Conservation (phyloP, 92 coral and sea anemone species). For the Paragorgia papillata region DNA sequence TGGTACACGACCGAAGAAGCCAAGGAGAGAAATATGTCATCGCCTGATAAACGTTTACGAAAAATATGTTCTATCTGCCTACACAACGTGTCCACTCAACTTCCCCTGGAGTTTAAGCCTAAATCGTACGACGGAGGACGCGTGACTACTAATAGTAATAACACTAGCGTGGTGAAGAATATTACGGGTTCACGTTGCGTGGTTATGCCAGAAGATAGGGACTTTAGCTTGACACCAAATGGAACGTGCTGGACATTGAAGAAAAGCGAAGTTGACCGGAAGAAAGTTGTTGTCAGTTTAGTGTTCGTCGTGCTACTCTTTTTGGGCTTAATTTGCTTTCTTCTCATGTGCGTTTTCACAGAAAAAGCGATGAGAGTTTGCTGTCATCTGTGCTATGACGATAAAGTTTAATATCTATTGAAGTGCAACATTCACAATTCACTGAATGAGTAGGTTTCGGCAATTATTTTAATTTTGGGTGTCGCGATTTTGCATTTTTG, state of each 20-base stretch:
- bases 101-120: too few relatives aligned
- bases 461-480: too few relatives aligned
- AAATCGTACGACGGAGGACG: too few relatives aligned
- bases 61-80: neutral
- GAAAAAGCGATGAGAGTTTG: conserved; percentile 11
- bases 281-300: neutral
- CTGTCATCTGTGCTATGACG: conserved; percentile 30
- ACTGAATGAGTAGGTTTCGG: too few relatives aligned
- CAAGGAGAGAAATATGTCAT: neutral
- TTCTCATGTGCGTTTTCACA: conserved; percentile 19
- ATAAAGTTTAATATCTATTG: neutral
- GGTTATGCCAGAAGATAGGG: too few relatives aligned
- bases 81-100: too few relatives aligned
- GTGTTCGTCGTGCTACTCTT: neutral
- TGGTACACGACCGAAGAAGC: neutral
- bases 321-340: neutral
- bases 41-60: neutral
- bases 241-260: neutral
- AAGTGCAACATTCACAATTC: too few relatives aligned
- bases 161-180: too few relatives aligned
- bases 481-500: too few relatives aligned
- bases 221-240: neutral
- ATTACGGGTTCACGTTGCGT: too few relatives aligned
- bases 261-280: neutral
- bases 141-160: too few relatives aligned